Evolutionary conservation across 2,113 vertebrate species (phyloP).

Genomic region (Kobus ellipsiprymnus): DNA sequence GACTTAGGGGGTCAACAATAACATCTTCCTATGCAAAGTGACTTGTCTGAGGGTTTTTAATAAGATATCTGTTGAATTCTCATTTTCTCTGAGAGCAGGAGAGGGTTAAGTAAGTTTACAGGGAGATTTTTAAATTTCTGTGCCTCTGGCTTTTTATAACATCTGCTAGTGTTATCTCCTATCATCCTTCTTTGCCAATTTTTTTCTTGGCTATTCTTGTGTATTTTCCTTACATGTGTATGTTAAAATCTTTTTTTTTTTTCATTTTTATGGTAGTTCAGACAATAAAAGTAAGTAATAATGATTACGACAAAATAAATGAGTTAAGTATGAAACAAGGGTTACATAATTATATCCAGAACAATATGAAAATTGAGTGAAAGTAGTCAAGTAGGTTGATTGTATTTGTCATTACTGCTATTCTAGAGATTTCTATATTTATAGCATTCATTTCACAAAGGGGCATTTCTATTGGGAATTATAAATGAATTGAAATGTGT

Average conservation of each 20-base stretch:
- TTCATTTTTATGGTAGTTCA: neutral
- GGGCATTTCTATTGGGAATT: neutral
- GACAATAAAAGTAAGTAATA: neutral
- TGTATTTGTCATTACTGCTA: neutral
- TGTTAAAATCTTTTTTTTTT: neutral
- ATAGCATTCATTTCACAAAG: neutral
- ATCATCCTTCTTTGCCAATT: neutral
- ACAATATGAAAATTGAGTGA: conserved; percentile 2
- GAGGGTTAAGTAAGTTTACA: neutral
- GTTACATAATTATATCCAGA: neutral
- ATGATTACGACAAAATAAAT: neutral
- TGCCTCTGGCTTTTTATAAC: neutral
- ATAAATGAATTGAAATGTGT: neutral
- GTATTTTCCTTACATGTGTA: neutral
- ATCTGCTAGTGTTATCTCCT: neutral
- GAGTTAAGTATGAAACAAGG: neutral
- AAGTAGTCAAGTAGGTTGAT: neutral
- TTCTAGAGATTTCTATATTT: neutral
- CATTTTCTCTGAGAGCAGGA: neutral
- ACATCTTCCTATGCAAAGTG: neutral
- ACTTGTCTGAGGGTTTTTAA: neutral
- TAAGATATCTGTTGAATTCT: neutral
- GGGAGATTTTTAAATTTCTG: neutral
- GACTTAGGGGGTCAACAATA: neutral
- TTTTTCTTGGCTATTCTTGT: neutral